These are phyloP conservation scores for Proisotoma minuta DNA, from an alignment of 2,888 invertebrate species.

Conservation along the genomic window DNA sequence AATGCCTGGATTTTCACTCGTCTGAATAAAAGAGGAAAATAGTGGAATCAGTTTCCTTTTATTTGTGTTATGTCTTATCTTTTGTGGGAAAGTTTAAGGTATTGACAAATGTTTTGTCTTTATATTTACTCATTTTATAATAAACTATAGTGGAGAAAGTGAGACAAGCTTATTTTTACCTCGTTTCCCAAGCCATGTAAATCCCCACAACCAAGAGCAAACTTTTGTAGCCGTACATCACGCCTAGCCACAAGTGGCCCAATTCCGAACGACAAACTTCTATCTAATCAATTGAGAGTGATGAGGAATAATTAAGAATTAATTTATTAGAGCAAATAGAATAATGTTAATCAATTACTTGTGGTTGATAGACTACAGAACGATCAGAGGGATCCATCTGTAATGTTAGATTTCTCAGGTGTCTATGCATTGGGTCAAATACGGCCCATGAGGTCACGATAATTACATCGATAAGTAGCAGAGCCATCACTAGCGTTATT, in stretches of 20 bases:
- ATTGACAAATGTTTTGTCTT: too few species aligned
- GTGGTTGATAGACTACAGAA: slow-evolving; percentile 79
- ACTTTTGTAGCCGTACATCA: slow-evolving; percentile 84
- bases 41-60: neutral
- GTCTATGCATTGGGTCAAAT: slow-evolving; percentile 80
- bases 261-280: slow-evolving; percentile 83
- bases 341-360: too few species aligned
- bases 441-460: slow-evolving; percentile 78
- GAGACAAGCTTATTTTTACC: slow-evolving; percentile 49
- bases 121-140: neutral
- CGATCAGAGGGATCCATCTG: slow-evolving; percentile 71
- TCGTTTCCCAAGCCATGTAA: slow-evolving; percentile 95
- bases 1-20: slow-evolving; percentile 85
- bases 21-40: slow-evolving; percentile 50
- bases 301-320: too few species aligned
- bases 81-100: neutral
- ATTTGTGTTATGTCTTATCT: neutral
- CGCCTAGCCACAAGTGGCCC: slow-evolving; percentile 83
- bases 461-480: slow-evolving; percentile 75
- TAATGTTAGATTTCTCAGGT: slow-evolving; percentile 73
- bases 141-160: neutral
- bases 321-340: too few species aligned
- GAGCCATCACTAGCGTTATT: slow-evolving; percentile 74
- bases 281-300: slow-evolving; percentile 57
- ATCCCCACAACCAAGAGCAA: slow-evolving; percentile 80